Evolutionary conservation across 2,797 vertebrate genomes (phyloP).

Genomic region (Microcaecilia unicolor): DNA sequence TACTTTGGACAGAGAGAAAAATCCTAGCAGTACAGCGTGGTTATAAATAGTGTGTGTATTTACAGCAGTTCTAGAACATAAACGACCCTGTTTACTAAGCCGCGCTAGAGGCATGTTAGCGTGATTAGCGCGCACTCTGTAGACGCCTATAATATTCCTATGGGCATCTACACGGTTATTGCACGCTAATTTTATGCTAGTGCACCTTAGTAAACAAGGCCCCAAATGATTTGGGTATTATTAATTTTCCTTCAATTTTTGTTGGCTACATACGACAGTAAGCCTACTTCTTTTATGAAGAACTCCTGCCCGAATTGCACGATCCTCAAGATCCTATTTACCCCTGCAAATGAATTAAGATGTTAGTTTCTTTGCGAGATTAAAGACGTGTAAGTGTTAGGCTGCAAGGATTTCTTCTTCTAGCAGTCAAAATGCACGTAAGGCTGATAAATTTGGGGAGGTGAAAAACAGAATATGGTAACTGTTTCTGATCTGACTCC

Average conservation of each 20-base stretch:
- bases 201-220: no score
- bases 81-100: no score
- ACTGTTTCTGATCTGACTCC: constrained; percentile 6
- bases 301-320: constrained; percentile 12
- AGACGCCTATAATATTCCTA: no score
- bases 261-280: no score
- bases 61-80: background rate
- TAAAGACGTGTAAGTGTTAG: constrained; percentile 31
- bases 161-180: no score
- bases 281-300: constrained; percentile 16
- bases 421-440: no score
- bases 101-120: no score
- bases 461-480: constrained; percentile 14
- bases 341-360: constrained; percentile 25
- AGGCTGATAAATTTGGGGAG: constrained; percentile 23
- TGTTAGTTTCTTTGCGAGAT: constrained; percentile 25
- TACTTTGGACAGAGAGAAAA: constrained; percentile 21
- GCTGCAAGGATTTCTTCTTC: constrained; percentile 21
- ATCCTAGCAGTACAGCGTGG: background rate
- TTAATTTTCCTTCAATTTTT: constrained; percentile 7
- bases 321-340: constrained; percentile 21
- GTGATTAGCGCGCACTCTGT: no score
- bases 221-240: background rate
- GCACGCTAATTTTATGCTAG: no score
- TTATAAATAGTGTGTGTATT: constrained; percentile 6